Base-by-base conservation (phyloP, 2,888 invertebrate species). In the Tuta absoluta region DNA sequence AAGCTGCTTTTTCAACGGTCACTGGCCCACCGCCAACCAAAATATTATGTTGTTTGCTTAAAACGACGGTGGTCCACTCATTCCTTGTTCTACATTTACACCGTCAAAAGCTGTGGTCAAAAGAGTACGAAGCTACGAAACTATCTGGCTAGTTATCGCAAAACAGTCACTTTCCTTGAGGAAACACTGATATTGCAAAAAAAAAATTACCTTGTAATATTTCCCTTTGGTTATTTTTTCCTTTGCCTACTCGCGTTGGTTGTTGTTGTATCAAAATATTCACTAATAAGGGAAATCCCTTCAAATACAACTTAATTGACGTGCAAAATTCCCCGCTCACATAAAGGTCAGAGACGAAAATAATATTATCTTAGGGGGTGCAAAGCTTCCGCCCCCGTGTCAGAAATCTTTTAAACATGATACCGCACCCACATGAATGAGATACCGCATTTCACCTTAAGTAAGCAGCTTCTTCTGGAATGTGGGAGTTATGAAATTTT, bases 191-290 rank as follows among this genome's bases (percentile, higher is more conserved):
- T 33, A 33, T 33, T 33, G 33, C 7, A 33, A 33, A n/a, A n/a
- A n/a, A n/a, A n/a, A n/a, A n/a, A n/a, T n/a, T n/a, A n/a, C n/a
- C n/a, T n/a, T n/a, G n/a, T 10, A 33, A 33, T 45, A 45, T 17
- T 4, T 1, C 5, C 45, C n/a, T 45, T 17, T 45, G 4, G 17
- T 5, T 4, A 11, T n/a, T n/a, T n/a, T 4, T 57, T 33, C 28
- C 21, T 23, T 53, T 33, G 11, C 76, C 75, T 74, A n/a, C n/a
- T n/a, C n/a, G n/a, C 67, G 45, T 45, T n/a, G n/a, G 17, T 45
- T 45, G 45, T 45, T n/a, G 17, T 7, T 7, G 17, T 45, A 45
- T 45, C 45, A 45, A 45, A n/a, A 45, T 45, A 45, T 45, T 45
- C 45, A 17, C 45, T 45, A 45, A 45, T 45, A n/a, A 45, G 45